Evolutionary conservation across 2,113 vertebrate genomes (phyloP).

Genomic region (Felis chaus): DNA sequence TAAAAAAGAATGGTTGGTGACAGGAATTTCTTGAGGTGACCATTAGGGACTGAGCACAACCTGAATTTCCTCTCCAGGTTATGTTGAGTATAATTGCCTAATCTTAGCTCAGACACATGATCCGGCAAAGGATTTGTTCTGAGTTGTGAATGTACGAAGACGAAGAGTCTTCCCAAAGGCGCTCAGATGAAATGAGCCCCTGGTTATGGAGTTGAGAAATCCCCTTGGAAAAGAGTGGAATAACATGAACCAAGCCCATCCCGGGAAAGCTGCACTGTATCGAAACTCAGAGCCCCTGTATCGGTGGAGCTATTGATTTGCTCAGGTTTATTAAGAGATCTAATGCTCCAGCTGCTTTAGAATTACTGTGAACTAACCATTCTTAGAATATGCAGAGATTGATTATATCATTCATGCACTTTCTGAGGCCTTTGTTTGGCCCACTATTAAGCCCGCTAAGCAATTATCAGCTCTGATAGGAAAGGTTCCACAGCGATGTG

Average conservation of each 20-base stretch:
- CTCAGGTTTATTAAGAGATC: slow-evolving; percentile 35
- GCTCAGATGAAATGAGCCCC: background rate
- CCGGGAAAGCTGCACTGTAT: slow-evolving; percentile 20
- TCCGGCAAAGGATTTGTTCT: slow-evolving; percentile 16
- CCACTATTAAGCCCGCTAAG: slow-evolving; percentile 22
- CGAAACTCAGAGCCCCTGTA: background rate
- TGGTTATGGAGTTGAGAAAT: background rate
- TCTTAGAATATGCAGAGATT: slow-evolving; percentile 33
- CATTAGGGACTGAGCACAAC: background rate
- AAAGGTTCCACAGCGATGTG: background rate
- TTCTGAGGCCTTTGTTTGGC: slow-evolving; percentile 41
- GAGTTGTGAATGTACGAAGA: background rate
- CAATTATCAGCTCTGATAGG: slow-evolving; percentile 46
- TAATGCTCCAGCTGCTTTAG: slow-evolving; percentile 16
- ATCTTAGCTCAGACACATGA: slow-evolving; percentile 12
- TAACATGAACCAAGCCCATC: background rate
- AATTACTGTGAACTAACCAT: slow-evolving; percentile 36
- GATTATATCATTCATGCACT: slow-evolving; percentile 21
- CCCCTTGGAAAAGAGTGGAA: slow-evolving; percentile 33
- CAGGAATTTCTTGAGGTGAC: background rate
- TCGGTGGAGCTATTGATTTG: slow-evolving; percentile 14
- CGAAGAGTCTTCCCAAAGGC: background rate
- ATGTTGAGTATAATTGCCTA: background rate
- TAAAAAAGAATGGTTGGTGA: background rate
- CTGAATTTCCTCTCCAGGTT: slow-evolving; percentile 12